Conservation (phyloP, 2,888 invertebrate genomes). For the Oxycera nigricornis region DNA sequence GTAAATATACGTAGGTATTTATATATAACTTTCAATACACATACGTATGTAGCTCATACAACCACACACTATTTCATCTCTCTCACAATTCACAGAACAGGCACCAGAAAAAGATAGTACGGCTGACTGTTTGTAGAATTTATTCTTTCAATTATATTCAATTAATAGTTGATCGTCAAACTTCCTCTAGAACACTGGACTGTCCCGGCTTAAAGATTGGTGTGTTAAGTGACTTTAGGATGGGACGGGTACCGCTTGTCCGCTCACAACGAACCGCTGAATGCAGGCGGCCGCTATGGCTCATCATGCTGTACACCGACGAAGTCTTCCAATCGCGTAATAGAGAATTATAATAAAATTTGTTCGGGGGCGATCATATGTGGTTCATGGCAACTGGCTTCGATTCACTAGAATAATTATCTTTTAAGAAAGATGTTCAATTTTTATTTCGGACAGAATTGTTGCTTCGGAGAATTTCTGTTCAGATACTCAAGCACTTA, state of each 20-base stretch:
- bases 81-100: neutral
- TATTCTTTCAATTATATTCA: constrained; percentile 32
- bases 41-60: neutral
- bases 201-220: constrained; percentile 5
- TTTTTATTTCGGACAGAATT: too few species aligned
- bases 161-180: constrained; percentile 18
- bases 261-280: neutral
- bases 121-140: neutral
- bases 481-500: neutral
- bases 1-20: neutral
- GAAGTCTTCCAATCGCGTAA: neutral
- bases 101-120: neutral
- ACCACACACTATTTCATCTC: neutral
- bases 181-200: constrained; percentile 36
- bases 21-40: neutral
- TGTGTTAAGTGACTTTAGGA: neutral
- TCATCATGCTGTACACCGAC: neutral
- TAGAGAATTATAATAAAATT: neutral
- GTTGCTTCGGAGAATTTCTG: too few species aligned
- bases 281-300: constrained; percentile 8
- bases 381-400: too few species aligned
- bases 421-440: too few species aligned
- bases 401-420: too few species aligned
- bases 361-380: neutral
- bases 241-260: too few species aligned